Base-by-base conservation (phyloP, 2,113 vertebrate species). In the Indri indri region DNA sequence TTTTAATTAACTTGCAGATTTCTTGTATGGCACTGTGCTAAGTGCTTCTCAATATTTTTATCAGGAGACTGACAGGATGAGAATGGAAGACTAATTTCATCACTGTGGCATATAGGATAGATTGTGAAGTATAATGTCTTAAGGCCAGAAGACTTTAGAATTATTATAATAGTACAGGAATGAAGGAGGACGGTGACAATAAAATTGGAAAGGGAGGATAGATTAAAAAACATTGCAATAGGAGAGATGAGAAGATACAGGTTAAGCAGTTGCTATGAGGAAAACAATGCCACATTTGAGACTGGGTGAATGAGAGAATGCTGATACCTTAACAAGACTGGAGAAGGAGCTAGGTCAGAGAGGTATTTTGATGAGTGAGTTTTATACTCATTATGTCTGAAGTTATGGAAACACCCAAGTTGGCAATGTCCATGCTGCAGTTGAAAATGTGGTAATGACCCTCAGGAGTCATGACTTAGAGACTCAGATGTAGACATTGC, bases 1-100 rank as follows among this genome's bases (percentile, higher is more conserved):
- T 82, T 95, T 90, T 92, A 95, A 68, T 97, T 85, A 96, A 95
- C n/a, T 88, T 86, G 54, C 16, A 96, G 63, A 42, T 25, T 85
- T 92, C 93, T 65, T 77, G 13, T 88, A 61, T 32, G 54, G 30
- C 77, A 54, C 40, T 81, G 4, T 88, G 50, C 23, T 84, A 71
- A 3, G 42, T 88, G 42, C 54, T 76, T 88, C 79, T 82, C 18
- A 73, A 88, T 91, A 57, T 47, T 95, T 84, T 82, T 85, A 66
- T 70, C 42, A 88, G 59, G 34, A 88, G 65, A 95, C 59, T 83
- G 37, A 13, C 54, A 76, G 85, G n/a, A 59, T 42, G 32, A 96
- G 37, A 92, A 90, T 5, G 3, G 27, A 96, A 94, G 71, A 88
- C 40, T 77, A 52, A 90, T 76, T 94, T 45, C 84, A 40, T 66